Evolutionary conservation across 2,113 vertebrate species (phyloP), one percentile per base, ranked within the genome.

Genomic region (Gadus chalcogrammus): DNA sequence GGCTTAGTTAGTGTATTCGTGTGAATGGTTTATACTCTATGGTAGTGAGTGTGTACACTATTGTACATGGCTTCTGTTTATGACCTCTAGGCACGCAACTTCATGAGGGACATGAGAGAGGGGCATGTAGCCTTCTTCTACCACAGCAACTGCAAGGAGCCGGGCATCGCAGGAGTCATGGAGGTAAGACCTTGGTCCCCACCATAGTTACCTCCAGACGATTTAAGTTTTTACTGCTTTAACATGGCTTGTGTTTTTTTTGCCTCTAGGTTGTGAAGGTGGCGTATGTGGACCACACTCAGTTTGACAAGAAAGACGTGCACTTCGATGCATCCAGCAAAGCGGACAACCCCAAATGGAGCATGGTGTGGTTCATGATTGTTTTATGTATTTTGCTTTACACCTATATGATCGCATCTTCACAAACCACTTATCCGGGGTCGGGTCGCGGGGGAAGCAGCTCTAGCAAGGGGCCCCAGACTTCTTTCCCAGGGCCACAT

Each of bases 111-210:
- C 79, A 99, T 99, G 97, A 95, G 93, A 73, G 76, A 89, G 7
- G 95, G 91, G 5, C 93, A 99, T 66, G 72, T 89, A 76, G 95
- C 95, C 3, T 99, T 99, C 89, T 98, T 99, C 90, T 99, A 99
- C 86, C 97, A 99, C 87, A 99, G 97, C 72, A 99, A 99, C 92
- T 99, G 97, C 75, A 99, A 96, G 79, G 93, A 95, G 60, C 97
- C 97, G 0, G 97, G 97, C 28, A 92, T 99, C 0, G 95, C 92
- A 48, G 97, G 91, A 65, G 60, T 98, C 20, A 88, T 97, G 82
- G 94, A 94, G 91, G 97, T 97, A 55, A 88, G 91, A 15, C 5
- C 58, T 28, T 48, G 12, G 24, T 62, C 1, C 18, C 15, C 24
- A 13, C 61, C 9, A 15, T 15, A 4, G 61, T 9, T 4, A 63